Conservation (phyloP, 2,888 invertebrate species). For the Lepidocyrtoides sp. region DNA sequence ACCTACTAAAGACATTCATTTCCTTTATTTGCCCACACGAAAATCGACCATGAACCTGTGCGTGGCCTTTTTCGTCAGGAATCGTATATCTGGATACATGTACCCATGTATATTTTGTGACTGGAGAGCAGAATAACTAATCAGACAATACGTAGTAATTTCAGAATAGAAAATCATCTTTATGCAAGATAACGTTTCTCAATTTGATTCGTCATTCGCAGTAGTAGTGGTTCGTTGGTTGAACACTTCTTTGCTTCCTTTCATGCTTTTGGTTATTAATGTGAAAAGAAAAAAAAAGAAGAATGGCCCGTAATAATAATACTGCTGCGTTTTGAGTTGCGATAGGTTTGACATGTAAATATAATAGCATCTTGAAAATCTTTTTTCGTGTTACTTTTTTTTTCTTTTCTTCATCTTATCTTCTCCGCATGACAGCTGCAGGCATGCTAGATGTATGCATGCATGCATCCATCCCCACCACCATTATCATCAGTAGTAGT, state of each 20-base stretch:
- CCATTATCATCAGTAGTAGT: background rate
- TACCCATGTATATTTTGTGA: background rate
- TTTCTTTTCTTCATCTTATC: slow-evolving; percentile 61
- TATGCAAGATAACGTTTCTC: background rate
- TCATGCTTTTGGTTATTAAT: slow-evolving; percentile 53
- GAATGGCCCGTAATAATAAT: slow-evolving; percentile 26
- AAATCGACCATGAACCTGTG: slow-evolving; percentile 68
- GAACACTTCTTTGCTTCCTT: too few species aligned
- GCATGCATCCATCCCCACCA: slow-evolving; percentile 52
- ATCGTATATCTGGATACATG: too few species aligned
- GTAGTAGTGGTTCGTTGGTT: background rate
- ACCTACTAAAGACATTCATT: too few species aligned
- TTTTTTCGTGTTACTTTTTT: slow-evolving; percentile 9
- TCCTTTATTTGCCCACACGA: background rate
- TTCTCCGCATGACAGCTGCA: slow-evolving; percentile 75
- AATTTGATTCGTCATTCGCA: slow-evolving; percentile 12
- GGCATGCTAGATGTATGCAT: slow-evolving; percentile 76
- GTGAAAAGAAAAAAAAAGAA: slow-evolving; percentile 55
- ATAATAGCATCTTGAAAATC: slow-evolving; percentile 18
- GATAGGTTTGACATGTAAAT: too few species aligned
- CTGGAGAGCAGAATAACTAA: slow-evolving; percentile 10
- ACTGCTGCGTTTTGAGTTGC: background rate
- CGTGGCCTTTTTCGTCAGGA: too few species aligned
- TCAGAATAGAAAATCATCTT: background rate
- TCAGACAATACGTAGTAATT: slow-evolving; percentile 21